A percentile compares a stretch with the other conserved stretches of the same genome.
These are phyloP conservation scores for Proteles cristata DNA, from an alignment of 2,113 vertebrate genomes.

Conservation along the genomic window DNA sequence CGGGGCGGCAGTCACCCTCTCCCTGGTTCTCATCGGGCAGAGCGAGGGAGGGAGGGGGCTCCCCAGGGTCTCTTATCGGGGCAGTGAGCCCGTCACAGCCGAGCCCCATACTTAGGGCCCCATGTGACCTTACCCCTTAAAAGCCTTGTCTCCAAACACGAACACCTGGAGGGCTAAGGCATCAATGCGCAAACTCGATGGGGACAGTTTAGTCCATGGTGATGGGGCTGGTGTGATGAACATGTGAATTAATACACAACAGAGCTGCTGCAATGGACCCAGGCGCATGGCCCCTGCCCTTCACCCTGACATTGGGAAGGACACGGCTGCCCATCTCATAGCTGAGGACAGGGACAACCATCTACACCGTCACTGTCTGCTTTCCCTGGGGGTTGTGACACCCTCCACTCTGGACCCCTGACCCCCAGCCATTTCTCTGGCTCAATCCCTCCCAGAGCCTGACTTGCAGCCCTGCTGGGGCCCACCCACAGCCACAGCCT, in stretches of 20 bases:
- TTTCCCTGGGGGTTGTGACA: too few species aligned
- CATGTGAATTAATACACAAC: too few species aligned
- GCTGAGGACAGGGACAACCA: too few species aligned
- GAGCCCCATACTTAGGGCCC: background rate
- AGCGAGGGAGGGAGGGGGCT: background rate
- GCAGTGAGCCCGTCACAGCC: background rate
- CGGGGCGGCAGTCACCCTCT: too few species aligned
- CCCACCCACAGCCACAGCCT: background rate
- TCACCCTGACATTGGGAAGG: too few species aligned
- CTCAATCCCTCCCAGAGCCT: background rate
- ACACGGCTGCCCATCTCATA: too few species aligned
- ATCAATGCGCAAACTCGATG: background rate
- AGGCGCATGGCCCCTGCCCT: background rate
- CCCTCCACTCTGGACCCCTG: background rate
- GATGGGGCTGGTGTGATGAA: background rate
- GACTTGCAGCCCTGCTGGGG: background rate
- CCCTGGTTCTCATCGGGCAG: background rate
- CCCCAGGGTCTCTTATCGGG: background rate
- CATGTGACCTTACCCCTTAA: background rate
- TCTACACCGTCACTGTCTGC: background rate
- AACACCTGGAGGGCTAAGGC: background rate
- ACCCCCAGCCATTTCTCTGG: fast-evolving
- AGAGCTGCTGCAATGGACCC: too few species aligned
- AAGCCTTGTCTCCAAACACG: background rate
- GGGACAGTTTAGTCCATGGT: background rate